These are phyloP conservation scores for Calliopum simillimum DNA, from an alignment of 2,888 invertebrate species.

Conservation along the genomic window DNA sequence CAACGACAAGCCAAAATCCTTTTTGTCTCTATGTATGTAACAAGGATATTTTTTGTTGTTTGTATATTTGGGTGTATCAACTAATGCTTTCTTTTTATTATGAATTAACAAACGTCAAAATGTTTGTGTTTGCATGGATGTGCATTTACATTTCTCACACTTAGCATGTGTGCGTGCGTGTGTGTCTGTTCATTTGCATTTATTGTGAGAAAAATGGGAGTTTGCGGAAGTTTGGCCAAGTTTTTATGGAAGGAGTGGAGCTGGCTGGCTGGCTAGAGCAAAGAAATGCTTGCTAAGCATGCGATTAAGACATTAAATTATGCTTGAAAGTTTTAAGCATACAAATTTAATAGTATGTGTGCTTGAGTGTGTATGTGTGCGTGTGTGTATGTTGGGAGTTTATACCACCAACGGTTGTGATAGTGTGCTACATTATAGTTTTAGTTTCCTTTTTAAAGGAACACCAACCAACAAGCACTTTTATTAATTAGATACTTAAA, in stretches of 20 bases:
- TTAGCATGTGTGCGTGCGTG: background rate
- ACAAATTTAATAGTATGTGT: slow-evolving; percentile 7
- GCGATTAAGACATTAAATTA: slow-evolving; percentile 34
- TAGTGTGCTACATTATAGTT: background rate
- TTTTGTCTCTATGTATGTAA: too few relatives aligned
- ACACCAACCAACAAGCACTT: background rate
- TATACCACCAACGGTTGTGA: background rate
- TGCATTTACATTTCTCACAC: background rate
- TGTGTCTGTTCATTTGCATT: background rate
- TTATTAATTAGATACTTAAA: slow-evolving; percentile 20
- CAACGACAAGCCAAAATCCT: too few relatives aligned
- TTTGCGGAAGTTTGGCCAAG: too few relatives aligned
- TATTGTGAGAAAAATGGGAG: too few relatives aligned
- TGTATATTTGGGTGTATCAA: background rate
- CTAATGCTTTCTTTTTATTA: background rate
- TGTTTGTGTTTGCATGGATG: background rate
- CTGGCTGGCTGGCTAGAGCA: background rate
- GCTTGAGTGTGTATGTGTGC: slow-evolving; percentile 6
- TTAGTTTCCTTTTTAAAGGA: background rate
- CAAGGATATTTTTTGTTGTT: background rate
- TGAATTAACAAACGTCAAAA: slow-evolving; percentile 6
- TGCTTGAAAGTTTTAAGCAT: slow-evolving; percentile 22
- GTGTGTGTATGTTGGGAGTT: background rate
- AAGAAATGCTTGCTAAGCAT: slow-evolving; percentile 28
- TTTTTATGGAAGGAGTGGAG: background rate